Evolutionary conservation across 1,140 invertebrate species (phyloP).

Genomic region (Adelges cooleyi): DNA sequence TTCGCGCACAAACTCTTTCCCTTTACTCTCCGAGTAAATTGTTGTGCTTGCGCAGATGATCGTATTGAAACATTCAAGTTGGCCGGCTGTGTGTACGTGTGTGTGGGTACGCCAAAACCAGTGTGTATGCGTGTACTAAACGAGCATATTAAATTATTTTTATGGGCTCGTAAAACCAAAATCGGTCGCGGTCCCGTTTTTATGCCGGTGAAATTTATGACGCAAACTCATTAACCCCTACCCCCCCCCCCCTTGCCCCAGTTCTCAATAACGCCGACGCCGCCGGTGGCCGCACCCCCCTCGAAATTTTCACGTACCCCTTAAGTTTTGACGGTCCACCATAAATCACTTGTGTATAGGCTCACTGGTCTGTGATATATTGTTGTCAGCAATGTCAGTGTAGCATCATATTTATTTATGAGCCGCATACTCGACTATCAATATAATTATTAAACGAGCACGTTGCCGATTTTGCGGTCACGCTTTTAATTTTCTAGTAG

Average conservation of each 20-base stretch:
- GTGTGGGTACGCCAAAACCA: no score
- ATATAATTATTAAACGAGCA: no score
- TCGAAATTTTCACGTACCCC: conserved; percentile 8
- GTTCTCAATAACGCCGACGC: neutral
- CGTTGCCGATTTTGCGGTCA: no score
- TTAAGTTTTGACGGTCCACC: conserved; percentile 1
- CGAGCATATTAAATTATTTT: conserved; percentile 21
- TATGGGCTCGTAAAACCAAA: conserved; percentile 28
- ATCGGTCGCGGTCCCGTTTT: conserved; percentile 19
- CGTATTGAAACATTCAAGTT: conserved; percentile 19
- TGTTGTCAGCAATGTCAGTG: no score
- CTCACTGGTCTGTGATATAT: neutral
- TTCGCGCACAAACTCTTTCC: no score
- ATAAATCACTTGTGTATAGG: conserved; percentile 2
- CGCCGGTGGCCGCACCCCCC: neutral
- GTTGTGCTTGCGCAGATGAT: conserved; percentile 7
- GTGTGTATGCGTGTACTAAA: conserved; percentile 11
- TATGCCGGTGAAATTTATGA: conserved; percentile 24
- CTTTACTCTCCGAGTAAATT: no score
- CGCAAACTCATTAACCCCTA: neutral
- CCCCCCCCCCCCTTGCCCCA: neutral
- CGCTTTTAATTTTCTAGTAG: no score
- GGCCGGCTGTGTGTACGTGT: neutral
- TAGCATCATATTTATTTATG: no score
- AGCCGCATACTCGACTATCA: no score